Evolutionary conservation across 2,113 vertebrate species (phyloP).

Genomic region (Rhea americana): DNA sequence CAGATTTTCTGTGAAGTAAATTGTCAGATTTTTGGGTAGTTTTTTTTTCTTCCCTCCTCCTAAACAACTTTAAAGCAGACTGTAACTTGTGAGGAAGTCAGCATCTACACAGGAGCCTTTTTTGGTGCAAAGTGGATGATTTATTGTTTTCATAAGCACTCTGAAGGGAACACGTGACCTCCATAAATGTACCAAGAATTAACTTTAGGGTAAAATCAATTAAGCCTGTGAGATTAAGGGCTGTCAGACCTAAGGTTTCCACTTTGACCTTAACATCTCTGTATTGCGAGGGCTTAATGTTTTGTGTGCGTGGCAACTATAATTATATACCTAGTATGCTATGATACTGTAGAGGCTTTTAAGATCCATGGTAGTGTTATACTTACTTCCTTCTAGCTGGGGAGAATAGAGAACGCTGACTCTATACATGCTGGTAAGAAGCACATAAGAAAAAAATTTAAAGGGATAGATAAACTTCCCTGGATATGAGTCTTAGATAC

Average conservation of each 20-base stretch:
- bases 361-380: neutral
- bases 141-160: neutral
- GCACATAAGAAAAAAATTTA: neutral
- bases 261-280: conserved; percentile 15
- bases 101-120: neutral
- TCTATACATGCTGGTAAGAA: neutral
- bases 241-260: neutral
- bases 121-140: neutral
- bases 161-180: neutral
- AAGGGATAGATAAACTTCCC: neutral
- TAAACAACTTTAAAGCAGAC: neutral
- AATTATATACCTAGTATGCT: neutral
- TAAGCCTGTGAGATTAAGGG: neutral
- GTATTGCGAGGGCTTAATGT: neutral
- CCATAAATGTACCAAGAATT: neutral
- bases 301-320: neutral
- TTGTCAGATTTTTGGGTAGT: neutral
- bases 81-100: neutral
- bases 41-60: neutral
- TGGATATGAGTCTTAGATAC: neutral
- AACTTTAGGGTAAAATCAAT: neutral
- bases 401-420: neutral
- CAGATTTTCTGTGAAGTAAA: neutral
- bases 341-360: neutral
- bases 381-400: neutral